phyloP scores from a whole-genome alignment of 2,888 invertebrate species.

The Chymomyza caudatula region DNA sequence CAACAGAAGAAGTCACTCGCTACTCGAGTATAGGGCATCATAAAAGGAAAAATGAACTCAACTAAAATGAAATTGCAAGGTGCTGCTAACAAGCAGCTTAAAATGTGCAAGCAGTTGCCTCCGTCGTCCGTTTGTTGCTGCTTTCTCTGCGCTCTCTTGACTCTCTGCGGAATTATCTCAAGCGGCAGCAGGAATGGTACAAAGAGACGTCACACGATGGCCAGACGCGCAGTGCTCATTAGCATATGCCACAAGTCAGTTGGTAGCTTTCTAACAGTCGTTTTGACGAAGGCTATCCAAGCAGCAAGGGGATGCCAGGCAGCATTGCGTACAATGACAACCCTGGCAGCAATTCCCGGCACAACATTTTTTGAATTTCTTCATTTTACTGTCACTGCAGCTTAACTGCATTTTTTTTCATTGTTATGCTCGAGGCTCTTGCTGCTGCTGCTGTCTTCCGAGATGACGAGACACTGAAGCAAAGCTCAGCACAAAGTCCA shows the following conservation, averaged over 20 bases:
- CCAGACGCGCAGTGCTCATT: conserved; percentile 54
- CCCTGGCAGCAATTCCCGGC: background rate
- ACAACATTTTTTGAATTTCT: conserved; percentile 17
- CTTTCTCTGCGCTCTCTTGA: background rate
- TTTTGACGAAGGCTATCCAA: background rate
- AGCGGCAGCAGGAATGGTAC: conserved; percentile 6
- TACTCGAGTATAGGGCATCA: background rate
- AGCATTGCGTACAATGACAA: conserved; percentile 9
- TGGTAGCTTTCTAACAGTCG: conserved; percentile 6
- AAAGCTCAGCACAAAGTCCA: background rate
- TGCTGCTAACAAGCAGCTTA: conserved; percentile 62
- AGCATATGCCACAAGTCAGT: conserved; percentile 68
- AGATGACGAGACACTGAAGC: background rate
- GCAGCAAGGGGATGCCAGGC: background rate
- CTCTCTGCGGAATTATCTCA: background rate
- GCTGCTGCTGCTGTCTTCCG: background rate
- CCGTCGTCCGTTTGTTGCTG: background rate
- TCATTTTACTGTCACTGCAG: background rate
- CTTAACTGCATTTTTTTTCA: background rate
- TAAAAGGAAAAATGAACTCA: background rate
- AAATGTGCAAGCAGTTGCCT: conserved; percentile 38
- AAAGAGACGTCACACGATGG: background rate
- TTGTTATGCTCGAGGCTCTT: background rate
- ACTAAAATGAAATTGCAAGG: conserved; percentile 19
- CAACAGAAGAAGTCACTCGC: too few species aligned